Evolutionary conservation across 92 coral and sea anemone species (phyloP).

Genomic region (Epizoanthus scotinus): DNA sequence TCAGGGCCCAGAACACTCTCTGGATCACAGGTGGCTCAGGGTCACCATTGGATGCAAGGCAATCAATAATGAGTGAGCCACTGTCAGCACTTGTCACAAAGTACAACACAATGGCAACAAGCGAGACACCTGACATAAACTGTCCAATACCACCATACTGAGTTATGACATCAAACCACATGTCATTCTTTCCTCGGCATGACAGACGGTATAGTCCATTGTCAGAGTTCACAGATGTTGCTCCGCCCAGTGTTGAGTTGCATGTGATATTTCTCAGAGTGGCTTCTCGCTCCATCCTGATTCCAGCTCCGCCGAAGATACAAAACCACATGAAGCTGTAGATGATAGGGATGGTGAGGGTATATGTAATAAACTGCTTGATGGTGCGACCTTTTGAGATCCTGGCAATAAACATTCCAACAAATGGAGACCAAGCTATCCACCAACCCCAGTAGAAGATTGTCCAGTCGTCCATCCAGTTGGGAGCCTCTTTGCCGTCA

Average conservation of each 20-base stretch:
- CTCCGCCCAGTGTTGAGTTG: constrained; percentile 69
- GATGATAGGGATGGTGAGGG: constrained; percentile 80
- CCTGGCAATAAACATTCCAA: constrained; percentile 89
- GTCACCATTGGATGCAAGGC: constrained; percentile 87
- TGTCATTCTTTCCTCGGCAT: constrained; percentile 63
- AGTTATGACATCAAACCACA: constrained; percentile 79
- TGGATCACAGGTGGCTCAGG: constrained; percentile 91
- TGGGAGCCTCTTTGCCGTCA: constrained; percentile 32
- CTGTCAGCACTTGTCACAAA: constrained; percentile 94
- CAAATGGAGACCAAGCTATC: constrained; percentile 96
- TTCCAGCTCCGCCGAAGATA: constrained; percentile 86
- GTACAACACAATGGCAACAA: constrained; percentile 76
- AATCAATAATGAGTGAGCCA: constrained; percentile 88
- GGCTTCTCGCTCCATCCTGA: constrained; percentile 86
- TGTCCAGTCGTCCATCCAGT: constrained; percentile 91
- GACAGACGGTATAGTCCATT: constrained; percentile 74
- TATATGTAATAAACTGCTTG: constrained; percentile 79
- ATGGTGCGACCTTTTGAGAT: constrained; percentile 94
- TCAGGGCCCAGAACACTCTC: constrained; percentile 88
- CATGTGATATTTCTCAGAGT: constrained; percentile 67
- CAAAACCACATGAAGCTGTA: constrained; percentile 85
- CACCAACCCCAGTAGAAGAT: constrained; percentile 99
- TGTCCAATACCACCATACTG: constrained; percentile 79
- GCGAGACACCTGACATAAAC: constrained; percentile 67
- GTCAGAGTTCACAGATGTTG: constrained; percentile 43